Conservation (phyloP, 2,113 vertebrate species). For the Acanthisitta chloris region DNA sequence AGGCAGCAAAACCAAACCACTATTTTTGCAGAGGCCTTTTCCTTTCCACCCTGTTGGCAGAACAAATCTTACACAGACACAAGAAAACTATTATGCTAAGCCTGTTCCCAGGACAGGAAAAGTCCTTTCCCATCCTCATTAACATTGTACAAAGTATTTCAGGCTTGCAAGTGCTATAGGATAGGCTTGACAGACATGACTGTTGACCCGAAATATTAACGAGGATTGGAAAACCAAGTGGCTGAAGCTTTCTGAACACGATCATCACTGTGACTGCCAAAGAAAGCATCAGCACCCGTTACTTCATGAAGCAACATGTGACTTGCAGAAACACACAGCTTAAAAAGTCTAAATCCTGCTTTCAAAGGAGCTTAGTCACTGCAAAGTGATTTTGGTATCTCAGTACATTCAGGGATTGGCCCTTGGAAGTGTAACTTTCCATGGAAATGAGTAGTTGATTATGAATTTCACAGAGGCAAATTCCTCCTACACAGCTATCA, state of each 20-base stretch:
- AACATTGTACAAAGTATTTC: conserved; percentile 6
- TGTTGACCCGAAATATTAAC: not conserved
- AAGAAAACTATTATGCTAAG: conserved; percentile 1
- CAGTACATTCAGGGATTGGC: not conserved
- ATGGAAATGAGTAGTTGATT: not conserved
- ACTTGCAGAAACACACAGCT: not conserved
- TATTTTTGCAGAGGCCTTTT: not conserved
- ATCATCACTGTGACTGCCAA: not conserved
- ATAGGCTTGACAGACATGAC: not conserved
- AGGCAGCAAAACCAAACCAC: not conserved
- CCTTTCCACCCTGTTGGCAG: not conserved
- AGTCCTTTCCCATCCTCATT: conserved; percentile 26
- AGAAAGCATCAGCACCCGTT: conserved; percentile 12
- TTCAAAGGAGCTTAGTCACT: conserved; percentile 5
- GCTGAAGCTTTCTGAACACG: not conserved
- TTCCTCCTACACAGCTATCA: not conserved
- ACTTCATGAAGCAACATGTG: not conserved
- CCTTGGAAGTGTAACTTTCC: not conserved
- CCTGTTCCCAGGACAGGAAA: not conserved
- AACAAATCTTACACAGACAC: not conserved
- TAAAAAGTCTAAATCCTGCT: not conserved
- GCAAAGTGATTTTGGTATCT: not conserved
- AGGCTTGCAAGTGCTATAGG: conserved; percentile 17
- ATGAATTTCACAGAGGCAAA: not conserved
- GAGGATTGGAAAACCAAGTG: not conserved